These are phyloP conservation scores for Hoplostethus mediterraneus DNA, from an alignment of 2,797 vertebrate genomes.

Conservation along the genomic window DNA sequence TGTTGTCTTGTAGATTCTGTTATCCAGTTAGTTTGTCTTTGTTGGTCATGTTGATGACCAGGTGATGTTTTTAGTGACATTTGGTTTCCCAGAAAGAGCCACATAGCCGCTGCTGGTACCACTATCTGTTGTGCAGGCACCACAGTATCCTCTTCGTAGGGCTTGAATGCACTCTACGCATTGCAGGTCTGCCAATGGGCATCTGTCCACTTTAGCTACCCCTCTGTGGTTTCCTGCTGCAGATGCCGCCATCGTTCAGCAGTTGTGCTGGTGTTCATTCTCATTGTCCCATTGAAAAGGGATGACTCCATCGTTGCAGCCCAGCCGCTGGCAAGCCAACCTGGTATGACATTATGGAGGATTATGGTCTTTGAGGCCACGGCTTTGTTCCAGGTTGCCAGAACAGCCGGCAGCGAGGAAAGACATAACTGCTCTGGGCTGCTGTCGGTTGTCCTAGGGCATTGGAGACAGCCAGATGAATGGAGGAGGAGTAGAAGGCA, in stretches of 20 bases:
- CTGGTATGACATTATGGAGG: conserved; percentile 62
- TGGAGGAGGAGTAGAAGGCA: conserved; percentile 35
- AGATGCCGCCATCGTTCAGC: conserved; percentile 67
- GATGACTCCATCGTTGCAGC: conserved; percentile 62
- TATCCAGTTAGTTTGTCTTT: conserved; percentile 16
- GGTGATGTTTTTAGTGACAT: too few species aligned
- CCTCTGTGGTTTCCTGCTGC: conserved; percentile 32
- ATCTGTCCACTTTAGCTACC: conserved; percentile 43
- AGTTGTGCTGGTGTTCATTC: conserved; percentile 44
- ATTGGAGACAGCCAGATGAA: conserved; percentile 16
- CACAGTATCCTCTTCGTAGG: conserved; percentile 5
- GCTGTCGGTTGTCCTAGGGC: conserved; percentile 19
- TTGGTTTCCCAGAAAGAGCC: neutral
- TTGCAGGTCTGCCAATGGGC: conserved; percentile 38
- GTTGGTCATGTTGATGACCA: neutral
- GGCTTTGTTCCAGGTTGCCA: conserved; percentile 58
- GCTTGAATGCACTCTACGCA: conserved; percentile 3
- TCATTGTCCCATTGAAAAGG: conserved; percentile 30
- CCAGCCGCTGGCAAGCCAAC: conserved; percentile 55
- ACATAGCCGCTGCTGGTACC: neutral
- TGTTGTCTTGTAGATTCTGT: conserved; percentile 29
- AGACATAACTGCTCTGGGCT: conserved; percentile 26
- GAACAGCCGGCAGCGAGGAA: conserved; percentile 43
- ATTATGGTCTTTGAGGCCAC: conserved; percentile 38
- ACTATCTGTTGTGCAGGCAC: neutral